Conservation (phyloP, 2,113 vertebrate species). For the Vireo altiloquus region DNA sequence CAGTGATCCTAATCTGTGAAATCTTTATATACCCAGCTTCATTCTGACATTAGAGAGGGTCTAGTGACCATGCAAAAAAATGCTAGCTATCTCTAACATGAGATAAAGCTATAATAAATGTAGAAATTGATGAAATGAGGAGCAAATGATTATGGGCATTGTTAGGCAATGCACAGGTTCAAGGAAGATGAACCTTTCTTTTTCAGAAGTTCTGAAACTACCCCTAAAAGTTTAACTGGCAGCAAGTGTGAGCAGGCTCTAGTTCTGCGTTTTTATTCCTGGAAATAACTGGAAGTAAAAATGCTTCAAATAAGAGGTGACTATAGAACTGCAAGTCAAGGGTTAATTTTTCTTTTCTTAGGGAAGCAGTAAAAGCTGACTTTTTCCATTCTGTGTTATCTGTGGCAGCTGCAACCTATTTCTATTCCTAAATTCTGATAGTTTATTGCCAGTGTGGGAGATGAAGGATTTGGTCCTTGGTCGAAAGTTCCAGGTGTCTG, state of each 20-base stretch:
- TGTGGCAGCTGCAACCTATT: slow-evolving; percentile 34
- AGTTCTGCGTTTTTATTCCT: neutral
- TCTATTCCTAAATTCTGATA: slow-evolving; percentile 28
- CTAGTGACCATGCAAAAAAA: slow-evolving; percentile 55
- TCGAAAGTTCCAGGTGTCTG: slow-evolving; percentile 10
- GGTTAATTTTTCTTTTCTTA: slow-evolving; percentile 49
- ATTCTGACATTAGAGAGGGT: slow-evolving; percentile 41
- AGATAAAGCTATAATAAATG: slow-evolving; percentile 41
- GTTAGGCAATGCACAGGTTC: slow-evolving; percentile 31
- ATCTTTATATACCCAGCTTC: neutral
- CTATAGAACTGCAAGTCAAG: slow-evolving; percentile 3
- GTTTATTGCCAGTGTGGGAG: slow-evolving; percentile 47
- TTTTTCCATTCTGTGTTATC: neutral
- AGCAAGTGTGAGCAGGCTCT: neutral
- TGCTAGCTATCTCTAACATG: neutral
- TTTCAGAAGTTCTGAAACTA: slow-evolving; percentile 8
- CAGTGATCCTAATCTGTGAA: slow-evolving; percentile 54
- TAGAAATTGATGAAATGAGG: slow-evolving; percentile 44
- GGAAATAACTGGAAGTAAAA: neutral
- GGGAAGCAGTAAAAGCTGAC: neutral
- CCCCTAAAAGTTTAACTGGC: neutral
- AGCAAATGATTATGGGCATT: neutral
- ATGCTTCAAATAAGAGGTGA: neutral
- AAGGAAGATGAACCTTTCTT: slow-evolving; percentile 29
- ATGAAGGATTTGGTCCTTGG: slow-evolving; percentile 37